Base-by-base conservation (phyloP, 2,888 invertebrate species). In the Actias luna region DNA sequence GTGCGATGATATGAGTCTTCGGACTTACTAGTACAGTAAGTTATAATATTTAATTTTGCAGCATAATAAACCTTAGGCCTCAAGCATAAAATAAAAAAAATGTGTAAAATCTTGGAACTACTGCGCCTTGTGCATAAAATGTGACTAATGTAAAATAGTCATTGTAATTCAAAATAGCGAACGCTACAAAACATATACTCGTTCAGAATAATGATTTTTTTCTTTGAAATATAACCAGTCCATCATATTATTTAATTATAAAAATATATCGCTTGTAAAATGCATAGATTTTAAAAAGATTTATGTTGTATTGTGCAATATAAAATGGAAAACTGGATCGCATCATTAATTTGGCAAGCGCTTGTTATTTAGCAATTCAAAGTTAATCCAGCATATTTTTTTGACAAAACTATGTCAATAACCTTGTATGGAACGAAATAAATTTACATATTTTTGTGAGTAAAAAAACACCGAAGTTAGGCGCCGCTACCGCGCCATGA, bases 321-420 rank as follows among this genome's bases (percentile, higher is more conserved):
- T 67, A 69, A 76, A 75, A 75, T 77, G 67, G 73, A 67, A 83
- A 86, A 87, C 80, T 87, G 77, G 84, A 85, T 82, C 86, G 76
- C 63, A 71, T 76, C 78, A 80, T 79, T 78, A 76, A 83, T 88
- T 86, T 83, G 74, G 83, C 79, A 85, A 85, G 77, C 77, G 77
- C 64, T 77, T 69, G 74, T 78, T 80, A 76, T 88, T 86, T 83
- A 77, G 88, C 82, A 87, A 89, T 83, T 82, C 73, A 76, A 80
- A 82, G 71, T 73, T 80, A 79, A 18, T 79, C 76, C 76, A 78
- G 74, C 78, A 77, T 80, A 79, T 81, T 82, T 59, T 33, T 82
- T 77, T 80, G 78, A 82, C 80, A 77, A 82, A 87, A 84, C 76
- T 88, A 80, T 88, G 89, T 87, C 89, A 89, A 87, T 89, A 89